Evolutionary conservation across 1,140 invertebrate species (phyloP).

Genomic region (Pollicipes pollicipes): DNA sequence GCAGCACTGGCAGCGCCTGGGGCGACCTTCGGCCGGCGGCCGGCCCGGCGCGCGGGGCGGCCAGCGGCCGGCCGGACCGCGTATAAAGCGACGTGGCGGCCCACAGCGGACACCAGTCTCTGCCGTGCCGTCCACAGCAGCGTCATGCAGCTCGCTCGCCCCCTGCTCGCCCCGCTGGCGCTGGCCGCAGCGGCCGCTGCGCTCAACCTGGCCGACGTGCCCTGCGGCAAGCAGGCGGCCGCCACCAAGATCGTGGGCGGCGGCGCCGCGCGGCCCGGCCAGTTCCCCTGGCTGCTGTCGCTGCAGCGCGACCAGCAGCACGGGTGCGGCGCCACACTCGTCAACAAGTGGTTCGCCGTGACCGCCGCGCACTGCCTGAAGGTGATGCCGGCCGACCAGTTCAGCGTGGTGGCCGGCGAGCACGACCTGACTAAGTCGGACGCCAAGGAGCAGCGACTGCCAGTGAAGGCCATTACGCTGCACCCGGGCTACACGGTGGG

Average conservation of each 20-base stretch:
- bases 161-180: too few relatives aligned
- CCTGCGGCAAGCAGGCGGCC: not conserved
- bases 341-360: slow-evolving; percentile 37
- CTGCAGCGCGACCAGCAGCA: slow-evolving; percentile 1
- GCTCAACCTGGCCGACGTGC: not conserved
- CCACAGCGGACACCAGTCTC: too few relatives aligned
- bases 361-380: slow-evolving; percentile 35
- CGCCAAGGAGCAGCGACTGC: slow-evolving; percentile 26
- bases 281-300: slow-evolving; percentile 13
- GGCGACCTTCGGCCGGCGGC: too few relatives aligned
- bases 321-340: slow-evolving; percentile 33
- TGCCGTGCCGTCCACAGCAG: not conserved
- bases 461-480: slow-evolving; percentile 24
- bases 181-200: too few relatives aligned
- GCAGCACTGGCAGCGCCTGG: too few relatives aligned
- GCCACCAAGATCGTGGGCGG: not conserved
- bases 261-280: not conserved
- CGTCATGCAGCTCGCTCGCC: not conserved
- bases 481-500: slow-evolving; percentile 28
- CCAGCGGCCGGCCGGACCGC: too few relatives aligned
- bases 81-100: too few relatives aligned
- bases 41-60: too few relatives aligned
- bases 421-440: slow-evolving; percentile 24
- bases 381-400: slow-evolving; percentile 6
- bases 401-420: slow-evolving; percentile 24